Percentiles rank a stretch among this genome's conserved stretches.
Conservation (phyloP, 2,797 vertebrate genomes). For the Petrocephalus schoutedeni region DNA sequence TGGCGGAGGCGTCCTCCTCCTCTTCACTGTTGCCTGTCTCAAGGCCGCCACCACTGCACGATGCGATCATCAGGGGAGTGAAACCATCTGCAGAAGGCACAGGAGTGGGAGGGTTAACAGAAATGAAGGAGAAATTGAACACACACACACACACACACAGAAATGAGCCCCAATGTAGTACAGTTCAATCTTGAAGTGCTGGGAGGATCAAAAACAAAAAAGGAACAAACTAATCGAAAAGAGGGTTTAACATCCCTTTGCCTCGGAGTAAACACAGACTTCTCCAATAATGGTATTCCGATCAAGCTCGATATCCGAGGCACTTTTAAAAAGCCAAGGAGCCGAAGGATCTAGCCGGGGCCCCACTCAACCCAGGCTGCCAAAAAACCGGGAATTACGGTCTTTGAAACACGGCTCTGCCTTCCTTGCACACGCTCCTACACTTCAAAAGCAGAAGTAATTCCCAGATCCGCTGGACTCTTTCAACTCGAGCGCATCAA, state of each 20-base stretch:
- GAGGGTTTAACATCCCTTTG: slow-evolving; percentile 31
- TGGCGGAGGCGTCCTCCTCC: slow-evolving; percentile 84
- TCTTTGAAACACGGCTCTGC: slow-evolving; percentile 59
- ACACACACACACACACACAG: neutral
- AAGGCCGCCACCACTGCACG: slow-evolving; percentile 91
- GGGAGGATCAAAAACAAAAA: slow-evolving; percentile 4
- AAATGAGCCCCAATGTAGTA: neutral
- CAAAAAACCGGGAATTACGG: slow-evolving; percentile 61
- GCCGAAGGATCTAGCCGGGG: neutral
- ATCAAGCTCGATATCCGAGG: slow-evolving; percentile 12
- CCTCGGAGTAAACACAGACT: slow-evolving; percentile 7
- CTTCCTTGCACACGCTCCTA: slow-evolving; percentile 55
- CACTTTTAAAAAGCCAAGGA: slow-evolving; percentile 6
- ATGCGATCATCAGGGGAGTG: slow-evolving; percentile 95
- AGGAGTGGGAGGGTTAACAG: neutral
- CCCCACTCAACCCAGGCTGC: slow-evolving; percentile 39
- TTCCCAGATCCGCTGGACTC: slow-evolving; percentile 61
- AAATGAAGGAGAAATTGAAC: neutral
- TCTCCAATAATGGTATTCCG: slow-evolving; percentile 16
- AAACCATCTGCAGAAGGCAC: slow-evolving; percentile 74
- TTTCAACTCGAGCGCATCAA: slow-evolving; percentile 61
- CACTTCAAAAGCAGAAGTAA: slow-evolving; percentile 68
- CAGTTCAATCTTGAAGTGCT: slow-evolving; percentile 40
- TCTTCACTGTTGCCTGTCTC: slow-evolving; percentile 92
- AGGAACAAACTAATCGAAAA: slow-evolving; percentile 46